Conservation (phyloP, 2,113 vertebrate genomes). For the Tricholaema leucomelas region DNA sequence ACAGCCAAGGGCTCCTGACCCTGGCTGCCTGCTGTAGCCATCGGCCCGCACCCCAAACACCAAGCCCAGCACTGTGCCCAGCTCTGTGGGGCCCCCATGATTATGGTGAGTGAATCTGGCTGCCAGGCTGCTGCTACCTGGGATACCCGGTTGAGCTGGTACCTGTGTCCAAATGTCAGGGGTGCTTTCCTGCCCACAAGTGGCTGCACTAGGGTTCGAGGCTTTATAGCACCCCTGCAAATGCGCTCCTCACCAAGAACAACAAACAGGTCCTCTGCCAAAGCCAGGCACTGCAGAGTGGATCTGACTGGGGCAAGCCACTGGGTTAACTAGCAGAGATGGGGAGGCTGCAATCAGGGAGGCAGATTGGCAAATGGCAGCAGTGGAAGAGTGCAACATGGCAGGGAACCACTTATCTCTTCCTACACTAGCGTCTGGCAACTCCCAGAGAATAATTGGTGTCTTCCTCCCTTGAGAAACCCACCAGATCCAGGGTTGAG, state of each 20-base stretch:
- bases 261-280: not conserved
- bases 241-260: not conserved
- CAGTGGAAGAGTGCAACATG: accelerated
- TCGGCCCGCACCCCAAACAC: not conserved
- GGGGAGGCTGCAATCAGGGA: not conserved
- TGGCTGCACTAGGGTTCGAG: accelerated
- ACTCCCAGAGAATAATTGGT: not conserved
- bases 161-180: not conserved
- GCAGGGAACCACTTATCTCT: not conserved
- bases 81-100: accelerated
- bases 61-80: accelerated
- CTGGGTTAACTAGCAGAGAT: not conserved
- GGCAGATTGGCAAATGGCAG: not conserved
- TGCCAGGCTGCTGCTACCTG: not conserved
- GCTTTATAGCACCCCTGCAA: not conserved
- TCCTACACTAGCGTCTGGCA: not conserved
- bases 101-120: not conserved
- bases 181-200: not conserved
- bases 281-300: not conserved
- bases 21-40: not conserved
- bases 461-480: not conserved
- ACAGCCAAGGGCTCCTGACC: not conserved
- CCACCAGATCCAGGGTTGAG: not conserved
- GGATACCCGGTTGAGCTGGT: not conserved
- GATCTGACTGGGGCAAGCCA: not conserved